Base-by-base conservation (phyloP, 92 coral and sea anemone genomes). In the Anthopleura xanthogrammica region DNA sequence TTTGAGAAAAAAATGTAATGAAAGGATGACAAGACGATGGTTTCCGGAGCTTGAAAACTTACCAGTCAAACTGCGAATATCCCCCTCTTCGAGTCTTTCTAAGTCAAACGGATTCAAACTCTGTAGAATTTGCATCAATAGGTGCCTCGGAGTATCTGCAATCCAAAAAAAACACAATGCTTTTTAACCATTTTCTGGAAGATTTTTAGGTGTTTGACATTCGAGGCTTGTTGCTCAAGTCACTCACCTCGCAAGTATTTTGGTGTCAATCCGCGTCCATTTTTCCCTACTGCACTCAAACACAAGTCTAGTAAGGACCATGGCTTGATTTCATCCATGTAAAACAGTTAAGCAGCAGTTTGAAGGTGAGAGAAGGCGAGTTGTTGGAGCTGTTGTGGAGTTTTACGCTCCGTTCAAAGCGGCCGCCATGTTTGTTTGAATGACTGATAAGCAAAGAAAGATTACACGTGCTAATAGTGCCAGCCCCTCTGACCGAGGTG, bases 41-140 rank as follows among this genome's bases (percentile, higher is more conserved):
- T 54, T 54, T 54, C 58, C 60, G 56, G 50, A 43, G 16, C 24
- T 14, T 71, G 16, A 5, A 48, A 22, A 76, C 85, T 83, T 84
- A 92, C 96, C 96, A 16, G 83, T 89, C 10, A 56, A 55, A 48
- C 78, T 41, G 71, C 87, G 84, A 23, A 85, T 77, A 42, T 62
- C 82, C n/a, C 73, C 92, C 41, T 87, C 89, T 78, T 92, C 96
- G 54, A 80, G 68, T 11, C 87, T 82, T 80, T 90, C 96, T 75
- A 92, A 78, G 62, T 92, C 92, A 81, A 90, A 83, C 2, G 96
- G 96, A 55, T 84, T 91, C 52, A 92, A 83, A 72, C 87, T 70
- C 73, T 75, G 83, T 54, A 89, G 79, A 68, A 92, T 84, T 52
- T 90, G 86, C 87, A 90, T 83, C 57, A 92, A 84, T 22, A 92